Evolutionary conservation across 1,140 invertebrate species (phyloP).

Genomic region (Scaptodrosophila lebanonensis): DNA sequence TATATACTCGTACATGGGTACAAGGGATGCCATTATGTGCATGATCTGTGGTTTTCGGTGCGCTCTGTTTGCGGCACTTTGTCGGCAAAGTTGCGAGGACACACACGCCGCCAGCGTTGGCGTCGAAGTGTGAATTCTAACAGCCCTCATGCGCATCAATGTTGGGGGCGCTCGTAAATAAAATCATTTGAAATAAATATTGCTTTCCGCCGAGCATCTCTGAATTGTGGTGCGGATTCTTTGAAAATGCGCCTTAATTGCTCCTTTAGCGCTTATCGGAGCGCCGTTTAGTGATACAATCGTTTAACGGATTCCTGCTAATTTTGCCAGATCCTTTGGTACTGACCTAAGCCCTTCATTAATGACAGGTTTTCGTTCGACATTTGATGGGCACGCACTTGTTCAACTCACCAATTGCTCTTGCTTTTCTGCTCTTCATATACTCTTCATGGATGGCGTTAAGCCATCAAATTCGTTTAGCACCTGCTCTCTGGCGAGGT

Average conservation of each 20-base stretch:
- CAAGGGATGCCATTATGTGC: slow-evolving; percentile 64
- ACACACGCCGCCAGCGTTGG: slow-evolving; percentile 45
- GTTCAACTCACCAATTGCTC: slow-evolving; percentile 24
- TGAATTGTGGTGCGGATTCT: slow-evolving; percentile 63
- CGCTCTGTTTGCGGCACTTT: slow-evolving; percentile 51
- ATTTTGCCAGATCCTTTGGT: slow-evolving; percentile 59
- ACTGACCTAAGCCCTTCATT: slow-evolving; percentile 36
- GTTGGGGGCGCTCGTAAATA: slow-evolving; percentile 47
- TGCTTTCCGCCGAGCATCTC: slow-evolving; percentile 36
- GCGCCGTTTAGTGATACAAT: slow-evolving; percentile 43
- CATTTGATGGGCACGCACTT: background rate
- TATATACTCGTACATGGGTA: too few species aligned
- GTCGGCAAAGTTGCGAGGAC: slow-evolving; percentile 60
- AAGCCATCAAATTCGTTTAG: slow-evolving; percentile 69
- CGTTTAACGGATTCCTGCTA: slow-evolving; percentile 66
- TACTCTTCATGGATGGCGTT: slow-evolving; percentile 39
- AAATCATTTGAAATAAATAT: slow-evolving; percentile 38
- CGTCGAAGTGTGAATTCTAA: slow-evolving; percentile 70
- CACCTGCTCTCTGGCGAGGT: slow-evolving; percentile 48
- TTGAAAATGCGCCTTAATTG: slow-evolving; percentile 43
- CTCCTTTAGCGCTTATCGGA: slow-evolving; percentile 8
- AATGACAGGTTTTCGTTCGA: slow-evolving; percentile 17
- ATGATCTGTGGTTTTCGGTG: slow-evolving; percentile 65
- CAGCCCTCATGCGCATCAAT: slow-evolving; percentile 41
- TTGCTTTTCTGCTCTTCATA: background rate